Evolutionary conservation across 1,140 invertebrate genomes (phyloP).

Genomic region (Anastrepha ludens): DNA sequence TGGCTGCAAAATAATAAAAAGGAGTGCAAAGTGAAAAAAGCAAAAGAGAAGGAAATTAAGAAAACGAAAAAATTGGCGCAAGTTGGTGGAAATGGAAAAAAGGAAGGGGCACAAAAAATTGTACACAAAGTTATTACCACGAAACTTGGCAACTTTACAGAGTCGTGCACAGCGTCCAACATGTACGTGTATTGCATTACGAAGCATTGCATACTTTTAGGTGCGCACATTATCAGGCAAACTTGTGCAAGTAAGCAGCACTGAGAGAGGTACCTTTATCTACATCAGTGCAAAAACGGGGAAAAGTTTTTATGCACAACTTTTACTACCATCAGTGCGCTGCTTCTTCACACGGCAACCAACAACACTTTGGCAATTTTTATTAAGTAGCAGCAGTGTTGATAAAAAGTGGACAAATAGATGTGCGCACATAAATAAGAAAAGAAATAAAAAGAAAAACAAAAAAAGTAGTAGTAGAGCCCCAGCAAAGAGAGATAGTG

Average conservation of each 20-base stretch:
- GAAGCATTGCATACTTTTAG: not conserved
- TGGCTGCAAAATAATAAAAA: slow-evolving; percentile 14
- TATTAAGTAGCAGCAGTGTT: slow-evolving; percentile 32
- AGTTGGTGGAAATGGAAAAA: not conserved
- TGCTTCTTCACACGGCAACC: not conserved
- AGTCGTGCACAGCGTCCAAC: not conserved
- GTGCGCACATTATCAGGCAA: not conserved
- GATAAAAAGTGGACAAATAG: slow-evolving; percentile 49
- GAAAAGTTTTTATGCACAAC: slow-evolving; percentile 35
- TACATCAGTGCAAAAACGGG: not conserved
- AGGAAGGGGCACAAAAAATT: not conserved
- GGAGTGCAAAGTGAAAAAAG: not conserved
- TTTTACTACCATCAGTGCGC: not conserved
- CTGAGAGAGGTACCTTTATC: not conserved
- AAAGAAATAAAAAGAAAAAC: not conserved
- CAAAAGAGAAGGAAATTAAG: slow-evolving; percentile 9
- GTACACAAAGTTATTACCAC: not conserved
- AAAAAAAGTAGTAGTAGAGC: not conserved
- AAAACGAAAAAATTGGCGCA: not conserved
- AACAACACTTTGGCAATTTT: slow-evolving; percentile 29
- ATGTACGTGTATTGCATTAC: slow-evolving; percentile 19
- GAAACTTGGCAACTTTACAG: slow-evolving; percentile 17
- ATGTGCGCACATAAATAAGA: not conserved
- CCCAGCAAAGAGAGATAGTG: not conserved
- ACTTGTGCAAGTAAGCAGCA: not conserved